A percentile compares a stretch with the other conserved stretches of the same genome.
Evolutionary conservation across 2,113 vertebrate species (phyloP).

Genomic region (Tautogolabrus adspersus): DNA sequence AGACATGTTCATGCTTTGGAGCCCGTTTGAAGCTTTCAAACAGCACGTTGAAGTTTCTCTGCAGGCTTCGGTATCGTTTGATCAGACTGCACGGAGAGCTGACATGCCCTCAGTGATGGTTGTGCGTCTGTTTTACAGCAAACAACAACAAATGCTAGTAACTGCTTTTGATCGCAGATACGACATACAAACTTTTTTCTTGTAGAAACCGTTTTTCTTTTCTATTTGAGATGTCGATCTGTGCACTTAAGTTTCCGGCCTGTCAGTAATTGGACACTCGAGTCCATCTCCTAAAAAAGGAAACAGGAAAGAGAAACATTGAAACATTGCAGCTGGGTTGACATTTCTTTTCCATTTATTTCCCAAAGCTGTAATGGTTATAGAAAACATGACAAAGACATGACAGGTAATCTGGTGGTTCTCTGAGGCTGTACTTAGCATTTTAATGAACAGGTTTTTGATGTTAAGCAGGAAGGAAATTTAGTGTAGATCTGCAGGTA

Average conservation of each 20-base stretch:
- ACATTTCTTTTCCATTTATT: too few relatives aligned
- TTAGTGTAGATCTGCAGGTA: too few relatives aligned
- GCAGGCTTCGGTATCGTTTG: conserved; percentile 28
- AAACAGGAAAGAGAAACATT: neutral
- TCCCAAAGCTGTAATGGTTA: too few relatives aligned
- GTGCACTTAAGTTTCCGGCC: neutral
- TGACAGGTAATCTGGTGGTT: too few relatives aligned
- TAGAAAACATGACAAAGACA: too few relatives aligned
- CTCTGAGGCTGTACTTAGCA: too few relatives aligned
- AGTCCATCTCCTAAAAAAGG: neutral
- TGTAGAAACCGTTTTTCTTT: neutral
- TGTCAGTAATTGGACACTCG: neutral
- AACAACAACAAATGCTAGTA: conserved; percentile 19
- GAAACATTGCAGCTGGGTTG: neutral
- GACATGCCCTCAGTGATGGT: neutral
- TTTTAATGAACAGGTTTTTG: too few relatives aligned
- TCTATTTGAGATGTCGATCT: neutral
- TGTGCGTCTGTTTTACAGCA: neutral
- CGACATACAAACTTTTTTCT: neutral
- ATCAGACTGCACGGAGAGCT: conserved; percentile 27
- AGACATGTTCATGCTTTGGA: conserved; percentile 31
- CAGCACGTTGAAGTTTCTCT: conserved; percentile 23
- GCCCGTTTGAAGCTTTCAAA: conserved; percentile 40
- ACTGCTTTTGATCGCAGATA: conserved; percentile 1
- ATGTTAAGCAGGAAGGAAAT: too few relatives aligned